A percentile compares a stretch with the other conserved stretches of the same genome.
phyloP scores from a whole-genome alignment of 2,113 vertebrate species.

The Pungitius pungitius region DNA sequence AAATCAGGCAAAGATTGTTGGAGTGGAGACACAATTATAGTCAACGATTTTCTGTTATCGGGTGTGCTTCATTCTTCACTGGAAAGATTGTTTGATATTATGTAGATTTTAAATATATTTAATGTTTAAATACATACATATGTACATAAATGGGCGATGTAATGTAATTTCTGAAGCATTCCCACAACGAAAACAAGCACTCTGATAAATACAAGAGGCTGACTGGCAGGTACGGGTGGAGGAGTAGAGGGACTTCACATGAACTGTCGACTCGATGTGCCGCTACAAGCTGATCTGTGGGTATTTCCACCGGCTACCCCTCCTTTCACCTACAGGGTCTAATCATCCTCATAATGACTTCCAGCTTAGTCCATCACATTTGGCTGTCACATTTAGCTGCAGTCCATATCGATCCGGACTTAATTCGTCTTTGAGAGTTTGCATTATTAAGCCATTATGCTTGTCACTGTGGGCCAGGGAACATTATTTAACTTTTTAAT shows the following conservation, averaged over 20 bases:
- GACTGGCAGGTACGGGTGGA: constrained; percentile 28
- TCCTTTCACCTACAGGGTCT: constrained; percentile 34
- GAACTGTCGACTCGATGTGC: constrained; percentile 1
- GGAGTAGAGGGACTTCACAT: constrained; percentile 3
- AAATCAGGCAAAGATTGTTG: background rate
- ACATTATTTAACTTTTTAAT: constrained; percentile 12
- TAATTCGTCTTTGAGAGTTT: constrained; percentile 54
- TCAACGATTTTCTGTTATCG: background rate
- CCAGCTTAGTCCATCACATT: constrained; percentile 29
- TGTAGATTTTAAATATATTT: no score
- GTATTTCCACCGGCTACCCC: constrained; percentile 47
- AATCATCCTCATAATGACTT: constrained; percentile 25
- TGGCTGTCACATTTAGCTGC: constrained; percentile 37
- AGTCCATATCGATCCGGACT: constrained; percentile 32
- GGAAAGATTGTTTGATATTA: background rate
- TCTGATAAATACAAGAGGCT: constrained; percentile 9
- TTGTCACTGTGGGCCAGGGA: constrained; percentile 46
- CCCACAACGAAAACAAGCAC: constrained; percentile 18
- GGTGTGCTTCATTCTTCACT: background rate
- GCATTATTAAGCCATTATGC: constrained; percentile 47
- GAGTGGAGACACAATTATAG: background rate
- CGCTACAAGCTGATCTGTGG: constrained; percentile 36
- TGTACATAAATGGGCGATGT: no score
- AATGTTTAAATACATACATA: no score
- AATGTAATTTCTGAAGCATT: no score